Percentiles rank a stretch among this genome's conserved stretches.
Evolutionary conservation across 1,140 invertebrate species (phyloP).

Genomic region (Maniola jurtina): DNA sequence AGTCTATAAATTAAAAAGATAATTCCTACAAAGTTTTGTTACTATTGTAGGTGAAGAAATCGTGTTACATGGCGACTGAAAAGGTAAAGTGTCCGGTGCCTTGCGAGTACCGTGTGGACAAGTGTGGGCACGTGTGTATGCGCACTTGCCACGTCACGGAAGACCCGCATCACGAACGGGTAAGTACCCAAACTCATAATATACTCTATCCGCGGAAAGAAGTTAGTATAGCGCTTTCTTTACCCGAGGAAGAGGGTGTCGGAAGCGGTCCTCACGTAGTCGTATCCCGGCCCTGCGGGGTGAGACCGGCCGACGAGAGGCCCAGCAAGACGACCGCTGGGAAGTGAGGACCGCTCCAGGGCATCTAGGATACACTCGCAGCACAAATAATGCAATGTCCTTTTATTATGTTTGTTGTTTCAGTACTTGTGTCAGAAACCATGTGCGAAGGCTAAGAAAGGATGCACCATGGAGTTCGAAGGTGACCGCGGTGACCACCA

Average conservation of each 20-base stretch:
- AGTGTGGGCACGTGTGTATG: conserved; percentile 77
- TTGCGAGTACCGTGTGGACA: conserved; percentile 64
- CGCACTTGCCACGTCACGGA: conserved; percentile 67
- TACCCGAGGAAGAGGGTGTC: no score
- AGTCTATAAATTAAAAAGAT: no score
- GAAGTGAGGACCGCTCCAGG: no score
- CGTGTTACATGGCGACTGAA: conserved; percentile 55
- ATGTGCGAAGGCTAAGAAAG: conserved; percentile 65
- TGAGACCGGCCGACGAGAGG: no score
- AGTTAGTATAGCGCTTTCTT: no score
- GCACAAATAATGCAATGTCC: background rate
- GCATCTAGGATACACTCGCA: no score
- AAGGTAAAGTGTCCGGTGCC: conserved; percentile 56
- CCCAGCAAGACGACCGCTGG: no score
- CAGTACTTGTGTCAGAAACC: conserved; percentile 76
- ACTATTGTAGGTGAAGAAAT: conserved; percentile 56
- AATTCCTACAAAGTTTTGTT: background rate
- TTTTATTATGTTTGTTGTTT: conserved; percentile 27
- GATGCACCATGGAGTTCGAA: conserved; percentile 53
- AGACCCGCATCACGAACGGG: conserved; percentile 73
- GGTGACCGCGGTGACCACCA: conserved; percentile 58
- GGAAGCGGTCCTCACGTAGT: no score
- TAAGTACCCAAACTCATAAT: conserved; percentile 22
- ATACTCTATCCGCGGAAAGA: no score
- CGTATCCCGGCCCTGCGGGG: no score